A percentile compares a stretch with the other conserved stretches of the same genome.
Conservation (phyloP, 2,888 invertebrate species). For the Seladonia tumulorum region DNA sequence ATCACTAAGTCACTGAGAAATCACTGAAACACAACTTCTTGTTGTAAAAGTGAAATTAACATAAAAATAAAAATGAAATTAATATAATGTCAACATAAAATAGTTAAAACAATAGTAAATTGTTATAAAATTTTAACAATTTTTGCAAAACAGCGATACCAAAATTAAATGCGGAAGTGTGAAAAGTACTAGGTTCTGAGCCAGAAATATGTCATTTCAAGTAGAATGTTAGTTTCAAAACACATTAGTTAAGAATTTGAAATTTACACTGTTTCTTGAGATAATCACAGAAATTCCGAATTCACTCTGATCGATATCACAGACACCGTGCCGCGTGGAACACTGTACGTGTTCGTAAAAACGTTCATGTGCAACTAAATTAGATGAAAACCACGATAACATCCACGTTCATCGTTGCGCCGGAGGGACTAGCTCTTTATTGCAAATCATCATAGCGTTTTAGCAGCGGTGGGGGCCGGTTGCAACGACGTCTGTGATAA, state of each 20-base stretch:
- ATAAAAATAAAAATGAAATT: not conserved
- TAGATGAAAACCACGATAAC: constrained; percentile 23
- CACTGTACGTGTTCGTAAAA: not conserved
- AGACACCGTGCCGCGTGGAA: not conserved
- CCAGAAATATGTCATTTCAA: not conserved
- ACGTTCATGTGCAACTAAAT: not conserved
- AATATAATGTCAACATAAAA: too few species aligned
- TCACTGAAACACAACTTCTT: not conserved
- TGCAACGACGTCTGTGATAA: constrained; percentile 48
- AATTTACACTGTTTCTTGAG: too few species aligned
- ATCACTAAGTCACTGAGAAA: not conserved
- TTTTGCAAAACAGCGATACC: too few species aligned
- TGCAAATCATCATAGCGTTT: constrained; percentile 23
- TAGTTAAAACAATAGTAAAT: not conserved
- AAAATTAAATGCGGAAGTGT: not conserved
- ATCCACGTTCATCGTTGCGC: not conserved
- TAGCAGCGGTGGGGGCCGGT: constrained; percentile 33
- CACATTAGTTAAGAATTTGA: not conserved
- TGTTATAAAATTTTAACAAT: not conserved
- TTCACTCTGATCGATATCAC: not conserved
- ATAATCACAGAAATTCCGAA: not conserved
- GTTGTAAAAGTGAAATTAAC: not conserved
- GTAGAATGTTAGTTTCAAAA: not conserved
- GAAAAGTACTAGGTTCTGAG: not conserved
- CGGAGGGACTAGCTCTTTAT: constrained; percentile 8